Evolutionary conservation across 1,140 invertebrate genomes (phyloP).

Genomic region (Pissodes strobi): DNA sequence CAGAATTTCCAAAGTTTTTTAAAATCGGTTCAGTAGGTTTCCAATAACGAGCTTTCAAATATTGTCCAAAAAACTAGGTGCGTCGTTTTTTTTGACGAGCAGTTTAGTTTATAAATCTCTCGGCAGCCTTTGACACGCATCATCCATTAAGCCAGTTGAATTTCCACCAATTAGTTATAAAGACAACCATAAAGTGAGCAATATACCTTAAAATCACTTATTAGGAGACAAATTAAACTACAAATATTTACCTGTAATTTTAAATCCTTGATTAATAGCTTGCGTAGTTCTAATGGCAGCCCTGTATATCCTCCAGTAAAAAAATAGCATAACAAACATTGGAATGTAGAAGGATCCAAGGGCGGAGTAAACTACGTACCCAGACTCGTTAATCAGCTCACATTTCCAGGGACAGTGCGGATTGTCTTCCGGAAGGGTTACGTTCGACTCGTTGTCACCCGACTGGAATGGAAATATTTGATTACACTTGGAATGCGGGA

Average conservation of each 20-base stretch:
- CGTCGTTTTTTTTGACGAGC: no score
- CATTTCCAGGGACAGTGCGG: constrained; percentile 82
- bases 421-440: constrained; percentile 42
- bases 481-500: constrained; percentile 4
- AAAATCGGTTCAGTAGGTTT: no score
- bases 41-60: no score
- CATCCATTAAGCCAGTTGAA: no score
- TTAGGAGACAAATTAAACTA: no score
- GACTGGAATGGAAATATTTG: constrained; percentile 30
- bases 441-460: constrained; percentile 19
- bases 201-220: no score
- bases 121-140: no score
- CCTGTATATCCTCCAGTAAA: constrained; percentile 94
- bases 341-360: constrained; percentile 96
- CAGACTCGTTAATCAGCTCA: constrained; percentile 86
- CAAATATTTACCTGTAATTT: constrained; percentile 72
- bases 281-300: constrained; percentile 88
- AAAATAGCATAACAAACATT: constrained; percentile 94
- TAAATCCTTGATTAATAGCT: constrained; percentile 89
- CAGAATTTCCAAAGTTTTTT: no score
- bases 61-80: no score
- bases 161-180: no score
- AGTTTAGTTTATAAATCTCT: no score
- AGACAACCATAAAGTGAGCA: no score
- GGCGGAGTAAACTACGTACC: constrained; percentile 85